These are phyloP conservation scores for Otis tarda DNA, from an alignment of 2,113 vertebrate species.

Conservation along the genomic window DNA sequence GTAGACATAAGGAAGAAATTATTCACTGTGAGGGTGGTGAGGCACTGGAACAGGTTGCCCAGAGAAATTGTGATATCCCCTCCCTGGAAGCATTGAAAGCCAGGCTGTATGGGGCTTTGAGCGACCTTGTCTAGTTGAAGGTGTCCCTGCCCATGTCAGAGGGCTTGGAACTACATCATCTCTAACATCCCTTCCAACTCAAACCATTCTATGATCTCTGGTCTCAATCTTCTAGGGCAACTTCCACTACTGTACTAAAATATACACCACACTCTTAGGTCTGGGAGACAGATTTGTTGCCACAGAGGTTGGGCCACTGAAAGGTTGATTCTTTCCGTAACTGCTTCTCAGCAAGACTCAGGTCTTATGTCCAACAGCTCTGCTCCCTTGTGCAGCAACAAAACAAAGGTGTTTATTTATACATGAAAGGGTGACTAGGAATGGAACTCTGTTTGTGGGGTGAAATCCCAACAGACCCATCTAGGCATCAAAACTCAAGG, in stretches of 20 bases:
- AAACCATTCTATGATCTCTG: neutral
- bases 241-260: neutral
- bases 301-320: neutral
- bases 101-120: no score
- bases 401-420: neutral
- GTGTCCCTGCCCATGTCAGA: no score
- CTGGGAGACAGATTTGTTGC: neutral
- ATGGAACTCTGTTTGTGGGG: neutral
- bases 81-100: no score
- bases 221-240: neutral
- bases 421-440: neutral
- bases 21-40: no score
- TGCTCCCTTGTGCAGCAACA: neutral
- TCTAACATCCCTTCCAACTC: no score
- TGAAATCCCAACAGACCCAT: neutral
- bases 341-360: neutral
- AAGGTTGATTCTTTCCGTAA: neutral
- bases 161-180: no score
- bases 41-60: no score
- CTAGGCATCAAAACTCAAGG: neutral
- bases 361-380: neutral
- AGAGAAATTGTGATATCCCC: no score
- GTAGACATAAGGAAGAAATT: no score
- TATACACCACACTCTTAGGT: neutral
- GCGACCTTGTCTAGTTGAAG: no score